Evolutionary conservation across 2,888 invertebrate species (phyloP).

Genomic region (Tinea semifulvella): DNA sequence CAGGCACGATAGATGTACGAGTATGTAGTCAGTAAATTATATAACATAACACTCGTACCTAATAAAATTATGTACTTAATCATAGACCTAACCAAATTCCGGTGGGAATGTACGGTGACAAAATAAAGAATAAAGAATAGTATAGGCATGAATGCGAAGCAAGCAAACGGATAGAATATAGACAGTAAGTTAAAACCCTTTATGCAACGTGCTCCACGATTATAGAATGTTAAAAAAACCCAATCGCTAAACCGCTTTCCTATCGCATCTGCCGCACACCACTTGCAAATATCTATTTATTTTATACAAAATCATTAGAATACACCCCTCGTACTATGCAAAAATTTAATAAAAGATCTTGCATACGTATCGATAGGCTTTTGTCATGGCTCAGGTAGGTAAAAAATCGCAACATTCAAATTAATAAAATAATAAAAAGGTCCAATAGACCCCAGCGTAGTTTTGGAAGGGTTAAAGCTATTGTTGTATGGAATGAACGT

Average conservation of each 20-base stretch:
- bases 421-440: constrained; percentile 60
- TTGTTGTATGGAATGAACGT: neutral
- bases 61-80: too few species aligned
- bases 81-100: too few species aligned
- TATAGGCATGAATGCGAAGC: too few species aligned
- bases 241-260: constrained; percentile 1
- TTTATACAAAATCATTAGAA: constrained; percentile 36
- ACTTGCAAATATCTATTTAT: constrained; percentile 14
- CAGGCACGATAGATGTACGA: too few species aligned
- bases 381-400: constrained; percentile 59
- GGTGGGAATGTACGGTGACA: too few species aligned
- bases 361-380: constrained; percentile 26
- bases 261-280: constrained; percentile 15
- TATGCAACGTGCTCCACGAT: constrained; percentile 6
- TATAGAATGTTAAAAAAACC: neutral
- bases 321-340: constrained; percentile 48
- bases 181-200: neutral
- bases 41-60: too few species aligned
- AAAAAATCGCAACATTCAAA: constrained; percentile 64
- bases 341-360: constrained; percentile 51
- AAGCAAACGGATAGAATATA: too few species aligned
- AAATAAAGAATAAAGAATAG: too few species aligned
- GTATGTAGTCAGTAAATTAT: too few species aligned
- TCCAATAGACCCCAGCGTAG: constrained; percentile 17
- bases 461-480: constrained; percentile 37